Conservation (phyloP, 2,797 vertebrate species). For the Microtus agrestis region DNA sequence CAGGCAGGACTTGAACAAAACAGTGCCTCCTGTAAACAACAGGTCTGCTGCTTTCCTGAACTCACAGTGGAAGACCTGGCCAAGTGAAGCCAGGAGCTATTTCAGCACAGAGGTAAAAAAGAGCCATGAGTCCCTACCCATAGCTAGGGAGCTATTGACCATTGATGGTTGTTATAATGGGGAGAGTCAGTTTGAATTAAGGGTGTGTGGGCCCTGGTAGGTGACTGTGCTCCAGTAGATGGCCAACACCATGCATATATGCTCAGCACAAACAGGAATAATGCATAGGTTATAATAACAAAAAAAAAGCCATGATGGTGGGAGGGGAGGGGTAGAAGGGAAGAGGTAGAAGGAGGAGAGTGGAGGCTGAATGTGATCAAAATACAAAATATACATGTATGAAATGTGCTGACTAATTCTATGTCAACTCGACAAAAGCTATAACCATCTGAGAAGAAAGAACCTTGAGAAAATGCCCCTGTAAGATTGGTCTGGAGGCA, state of each 20-base stretch:
- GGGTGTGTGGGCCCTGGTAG: no score
- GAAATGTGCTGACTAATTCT: background rate
- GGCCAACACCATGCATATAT: background rate
- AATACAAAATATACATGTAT: background rate
- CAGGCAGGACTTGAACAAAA: background rate
- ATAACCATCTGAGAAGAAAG: background rate
- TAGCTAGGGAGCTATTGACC: background rate
- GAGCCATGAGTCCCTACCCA: background rate
- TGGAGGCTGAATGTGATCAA: background rate
- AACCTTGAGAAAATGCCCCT: background rate
- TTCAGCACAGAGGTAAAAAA: background rate
- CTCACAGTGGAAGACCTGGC: background rate
- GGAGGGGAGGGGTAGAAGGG: background rate
- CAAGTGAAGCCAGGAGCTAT: background rate
- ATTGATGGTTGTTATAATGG: no score
- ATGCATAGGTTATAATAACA: background rate
- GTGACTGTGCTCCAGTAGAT: background rate
- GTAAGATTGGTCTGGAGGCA: background rate
- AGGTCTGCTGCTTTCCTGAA: background rate
- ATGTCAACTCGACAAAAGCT: background rate
- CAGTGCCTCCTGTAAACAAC: background rate
- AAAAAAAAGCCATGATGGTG: background rate
- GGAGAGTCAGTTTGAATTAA: background rate
- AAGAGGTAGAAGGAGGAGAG: background rate
- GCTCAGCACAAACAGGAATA: background rate